phyloP scores from a whole-genome alignment of 2,113 vertebrate species.

The Oenanthe oenanthe region DNA sequence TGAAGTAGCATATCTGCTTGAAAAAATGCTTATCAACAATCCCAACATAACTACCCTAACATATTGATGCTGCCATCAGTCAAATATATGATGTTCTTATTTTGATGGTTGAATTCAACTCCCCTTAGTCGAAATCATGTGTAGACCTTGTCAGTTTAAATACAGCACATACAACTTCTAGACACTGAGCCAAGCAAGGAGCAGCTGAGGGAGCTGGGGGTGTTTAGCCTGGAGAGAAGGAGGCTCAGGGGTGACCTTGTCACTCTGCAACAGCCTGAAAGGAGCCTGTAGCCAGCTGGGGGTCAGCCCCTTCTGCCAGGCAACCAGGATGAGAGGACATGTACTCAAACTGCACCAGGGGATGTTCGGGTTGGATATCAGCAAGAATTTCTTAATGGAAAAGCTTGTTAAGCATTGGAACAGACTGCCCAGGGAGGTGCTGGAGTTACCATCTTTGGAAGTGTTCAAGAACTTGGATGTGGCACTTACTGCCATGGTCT shows the following conservation, averaged over 20 bases:
- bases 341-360: neutral
- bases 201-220: neutral
- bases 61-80: neutral
- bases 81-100: neutral
- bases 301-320: fast-evolving
- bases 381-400: neutral
- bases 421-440: neutral
- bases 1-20: neutral
- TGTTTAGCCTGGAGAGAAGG: neutral
- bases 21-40: neutral
- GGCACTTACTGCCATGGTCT: neutral
- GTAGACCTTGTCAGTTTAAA: neutral
- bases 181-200: neutral
- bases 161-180: fast-evolving
- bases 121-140: neutral
- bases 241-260: neutral
- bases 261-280: neutral
- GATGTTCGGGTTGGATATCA: neutral
- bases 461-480: fast-evolving
- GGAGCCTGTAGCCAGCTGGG: fast-evolving
- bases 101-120: neutral
- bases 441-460: neutral
- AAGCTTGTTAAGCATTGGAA: neutral
- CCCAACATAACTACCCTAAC: neutral
- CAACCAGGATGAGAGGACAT: neutral